Evolutionary conservation across 2,113 vertebrate genomes (phyloP).

Genomic region (Meles meles): DNA sequence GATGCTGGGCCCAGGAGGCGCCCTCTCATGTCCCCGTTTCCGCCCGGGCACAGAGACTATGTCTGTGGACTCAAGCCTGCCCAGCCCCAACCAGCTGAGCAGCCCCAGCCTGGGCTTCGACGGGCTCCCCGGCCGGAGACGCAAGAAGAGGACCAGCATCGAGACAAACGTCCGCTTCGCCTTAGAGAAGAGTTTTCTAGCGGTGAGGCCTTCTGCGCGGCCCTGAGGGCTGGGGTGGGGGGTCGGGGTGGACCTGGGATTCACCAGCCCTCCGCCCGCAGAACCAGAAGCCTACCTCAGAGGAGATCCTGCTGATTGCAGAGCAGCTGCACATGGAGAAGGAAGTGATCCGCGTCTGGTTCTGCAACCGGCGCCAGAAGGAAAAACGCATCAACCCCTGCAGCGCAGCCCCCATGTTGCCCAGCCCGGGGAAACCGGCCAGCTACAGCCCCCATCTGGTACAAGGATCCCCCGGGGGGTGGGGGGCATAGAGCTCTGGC

Average conservation of each 20-base stretch:
- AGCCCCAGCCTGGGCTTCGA: constrained; percentile 90
- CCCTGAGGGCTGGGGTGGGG: background rate
- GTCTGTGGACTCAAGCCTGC: constrained; percentile 93
- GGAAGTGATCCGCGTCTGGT: constrained; percentile 95
- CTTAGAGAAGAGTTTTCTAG: constrained; percentile 93
- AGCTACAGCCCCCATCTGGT: constrained; percentile 86
- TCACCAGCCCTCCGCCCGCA: constrained; percentile 64
- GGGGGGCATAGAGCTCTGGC: background rate
- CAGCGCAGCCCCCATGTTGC: constrained; percentile 89
- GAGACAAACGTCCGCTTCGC: constrained; percentile 95
- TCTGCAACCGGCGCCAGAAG: constrained; percentile 95
- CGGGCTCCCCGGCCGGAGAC: constrained; percentile 89
- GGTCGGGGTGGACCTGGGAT: background rate
- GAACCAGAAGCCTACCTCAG: constrained; percentile 98
- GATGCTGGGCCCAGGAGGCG: fast-evolving
- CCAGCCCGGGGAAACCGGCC: constrained; percentile 89
- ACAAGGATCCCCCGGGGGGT: background rate
- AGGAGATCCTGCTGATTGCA: constrained; percentile 92
- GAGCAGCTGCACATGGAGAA: constrained; percentile 96
- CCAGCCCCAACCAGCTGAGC: constrained; percentile 91
- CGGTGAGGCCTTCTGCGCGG: constrained; percentile 80
- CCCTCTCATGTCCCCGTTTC: background rate
- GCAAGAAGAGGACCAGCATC: constrained; percentile 97
- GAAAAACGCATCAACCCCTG: constrained; percentile 94
- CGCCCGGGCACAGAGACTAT: constrained; percentile 88